Percentiles rank a stretch among this genome's conserved stretches.
Conservation (phyloP, 1,140 invertebrate species). For the Littorina saxatilis region DNA sequence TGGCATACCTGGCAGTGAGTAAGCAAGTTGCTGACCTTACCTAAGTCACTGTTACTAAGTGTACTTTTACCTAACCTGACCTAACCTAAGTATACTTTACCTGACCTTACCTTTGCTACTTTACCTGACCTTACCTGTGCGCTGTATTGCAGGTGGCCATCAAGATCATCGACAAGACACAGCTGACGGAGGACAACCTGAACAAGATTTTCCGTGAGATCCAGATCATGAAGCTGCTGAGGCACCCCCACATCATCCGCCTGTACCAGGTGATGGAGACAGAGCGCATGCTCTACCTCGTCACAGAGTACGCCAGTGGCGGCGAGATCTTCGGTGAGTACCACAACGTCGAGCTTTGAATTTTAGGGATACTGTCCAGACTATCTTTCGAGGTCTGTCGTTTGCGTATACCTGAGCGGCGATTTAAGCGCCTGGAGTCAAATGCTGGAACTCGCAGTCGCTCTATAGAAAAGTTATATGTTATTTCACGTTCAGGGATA, state of each 20-base stretch:
- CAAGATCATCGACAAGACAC: slow-evolving; percentile 97
- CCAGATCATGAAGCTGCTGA: slow-evolving; percentile 98
- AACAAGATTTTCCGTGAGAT: slow-evolving; percentile 96
- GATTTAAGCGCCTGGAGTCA: too few relatives aligned
- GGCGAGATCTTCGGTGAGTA: slow-evolving; percentile 75
- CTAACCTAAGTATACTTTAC: neutral
- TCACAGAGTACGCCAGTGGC: slow-evolving; percentile 75
- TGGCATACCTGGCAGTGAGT: too few relatives aligned
- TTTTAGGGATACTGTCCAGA: neutral
- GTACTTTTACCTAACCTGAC: too few relatives aligned
- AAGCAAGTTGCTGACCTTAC: too few relatives aligned
- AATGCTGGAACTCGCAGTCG: too few relatives aligned
- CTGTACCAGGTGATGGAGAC: slow-evolving; percentile 75
- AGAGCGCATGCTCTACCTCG: slow-evolving; percentile 74
- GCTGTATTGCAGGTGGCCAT: slow-evolving; percentile 66
- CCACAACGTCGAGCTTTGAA: neutral
- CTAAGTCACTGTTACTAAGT: too few relatives aligned
- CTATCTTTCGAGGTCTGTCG: too few relatives aligned
- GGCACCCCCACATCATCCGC: slow-evolving; percentile 73
- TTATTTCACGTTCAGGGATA: too few relatives aligned
- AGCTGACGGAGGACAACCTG: slow-evolving; percentile 97
- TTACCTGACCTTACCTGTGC: neutral
- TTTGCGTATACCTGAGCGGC: too few relatives aligned
- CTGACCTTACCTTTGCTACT: neutral
- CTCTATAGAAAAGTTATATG: too few relatives aligned